These are phyloP conservation scores for Chrysomallon squamiferum DNA, from an alignment of 1,140 invertebrate species.

Conservation along the genomic window DNA sequence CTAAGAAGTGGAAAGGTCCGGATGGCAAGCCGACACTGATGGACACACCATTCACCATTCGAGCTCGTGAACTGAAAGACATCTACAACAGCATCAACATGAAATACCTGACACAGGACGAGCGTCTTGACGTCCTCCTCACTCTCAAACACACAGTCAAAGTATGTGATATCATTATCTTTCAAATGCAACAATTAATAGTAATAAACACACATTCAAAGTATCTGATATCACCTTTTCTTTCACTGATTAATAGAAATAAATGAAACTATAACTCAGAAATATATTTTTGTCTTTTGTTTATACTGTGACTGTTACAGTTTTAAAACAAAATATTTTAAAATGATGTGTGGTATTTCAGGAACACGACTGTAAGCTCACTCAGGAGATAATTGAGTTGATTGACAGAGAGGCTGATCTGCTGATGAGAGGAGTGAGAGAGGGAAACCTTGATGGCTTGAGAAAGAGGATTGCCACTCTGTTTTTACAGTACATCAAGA, in stretches of 20 bases:
- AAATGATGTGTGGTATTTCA: conserved; percentile 22
- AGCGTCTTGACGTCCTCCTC: conserved; percentile 63
- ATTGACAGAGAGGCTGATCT: conserved; percentile 65
- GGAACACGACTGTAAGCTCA: conserved; percentile 65
- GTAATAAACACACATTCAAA: too few relatives aligned
- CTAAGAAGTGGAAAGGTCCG: conserved; percentile 59
- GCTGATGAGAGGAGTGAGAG: conserved; percentile 62
- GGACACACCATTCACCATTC: conserved; percentile 63
- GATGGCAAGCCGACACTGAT: conserved; percentile 60
- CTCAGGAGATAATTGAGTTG: conserved; percentile 63
- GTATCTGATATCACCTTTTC: too few relatives aligned
- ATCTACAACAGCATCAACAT: conserved; percentile 65
- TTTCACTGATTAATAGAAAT: neutral
- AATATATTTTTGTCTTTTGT: neutral
- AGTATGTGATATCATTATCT: conserved; percentile 39
- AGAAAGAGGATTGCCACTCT: conserved; percentile 63
- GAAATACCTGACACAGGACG: conserved; percentile 64
- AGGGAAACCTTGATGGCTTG: conserved; percentile 61
- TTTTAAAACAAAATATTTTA: neutral
- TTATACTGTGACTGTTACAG: neutral
- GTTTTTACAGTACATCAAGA: conserved; percentile 64
- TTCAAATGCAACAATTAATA: too few relatives aligned
- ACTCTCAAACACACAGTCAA: conserved; percentile 65
- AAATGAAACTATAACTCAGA: neutral
- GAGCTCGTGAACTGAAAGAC: conserved; percentile 61